Evolutionary conservation across 2,888 invertebrate species (phyloP).

Genomic region (Andrena bicolor): DNA sequence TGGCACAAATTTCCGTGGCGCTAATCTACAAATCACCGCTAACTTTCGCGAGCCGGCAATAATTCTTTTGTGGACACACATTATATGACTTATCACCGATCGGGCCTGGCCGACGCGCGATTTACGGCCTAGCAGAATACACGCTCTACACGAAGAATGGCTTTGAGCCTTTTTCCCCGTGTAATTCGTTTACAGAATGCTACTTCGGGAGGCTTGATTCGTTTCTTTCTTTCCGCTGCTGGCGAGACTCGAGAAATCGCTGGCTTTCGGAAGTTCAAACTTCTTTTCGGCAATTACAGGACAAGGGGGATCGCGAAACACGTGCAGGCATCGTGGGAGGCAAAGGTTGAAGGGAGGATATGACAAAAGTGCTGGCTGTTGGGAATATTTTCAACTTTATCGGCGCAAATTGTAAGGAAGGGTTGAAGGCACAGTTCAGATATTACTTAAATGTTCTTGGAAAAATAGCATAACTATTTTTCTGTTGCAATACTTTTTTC

Average conservation of each 20-base stretch:
- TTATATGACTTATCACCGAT: constrained; percentile 54
- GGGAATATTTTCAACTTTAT: not conserved
- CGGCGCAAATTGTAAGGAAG: not conserved
- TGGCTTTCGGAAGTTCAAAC: constrained; percentile 17
- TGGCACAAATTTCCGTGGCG: constrained; percentile 60
- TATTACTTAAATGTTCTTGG: no score
- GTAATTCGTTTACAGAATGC: no score
- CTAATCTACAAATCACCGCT: constrained; percentile 58
- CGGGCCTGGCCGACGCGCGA: constrained; percentile 30
- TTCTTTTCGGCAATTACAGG: constrained; percentile 1
- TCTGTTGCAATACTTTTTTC: no score
- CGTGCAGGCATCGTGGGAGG: constrained; percentile 23
- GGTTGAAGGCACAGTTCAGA: no score
- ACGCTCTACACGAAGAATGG: not conserved
- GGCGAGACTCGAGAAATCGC: constrained; percentile 30
- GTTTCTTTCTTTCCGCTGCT: not conserved
- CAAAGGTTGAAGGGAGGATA: not conserved
- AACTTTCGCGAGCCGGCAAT: constrained; percentile 33
- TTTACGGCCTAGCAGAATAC: constrained; percentile 37
- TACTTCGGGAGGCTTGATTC: not conserved
- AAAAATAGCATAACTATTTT: no score
- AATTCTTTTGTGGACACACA: constrained; percentile 47
- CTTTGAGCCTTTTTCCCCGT: not conserved
- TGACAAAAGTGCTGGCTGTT: not conserved
- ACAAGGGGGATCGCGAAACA: constrained; percentile 2